phyloP scores from a whole-genome alignment of 2,888 invertebrate genomes.

The Mesochorus sp. region DNA sequence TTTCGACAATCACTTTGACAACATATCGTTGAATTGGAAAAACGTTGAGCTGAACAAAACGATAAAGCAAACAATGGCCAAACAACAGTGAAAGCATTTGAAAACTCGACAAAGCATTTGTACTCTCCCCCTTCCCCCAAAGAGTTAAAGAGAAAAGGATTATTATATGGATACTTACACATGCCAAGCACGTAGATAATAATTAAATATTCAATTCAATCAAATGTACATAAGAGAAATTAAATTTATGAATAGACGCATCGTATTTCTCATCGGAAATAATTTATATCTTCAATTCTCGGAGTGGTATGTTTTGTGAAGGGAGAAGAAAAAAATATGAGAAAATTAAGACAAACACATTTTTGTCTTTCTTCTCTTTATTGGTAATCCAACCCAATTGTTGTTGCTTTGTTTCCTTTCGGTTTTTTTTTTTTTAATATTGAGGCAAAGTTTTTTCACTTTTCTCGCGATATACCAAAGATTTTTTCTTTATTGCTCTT shows the following conservation, averaged over 20 bases:
- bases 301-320: neutral
- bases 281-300: constrained; percentile 9
- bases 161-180: constrained; percentile 66
- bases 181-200: constrained; percentile 57
- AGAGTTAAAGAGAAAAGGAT: constrained; percentile 48
- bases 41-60: constrained; percentile 88
- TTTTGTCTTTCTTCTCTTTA: constrained; percentile 21
- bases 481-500: constrained; percentile 39
- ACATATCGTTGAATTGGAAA: constrained; percentile 94
- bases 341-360: constrained; percentile 2
- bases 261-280: constrained; percentile 61
- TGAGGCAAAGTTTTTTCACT: constrained; percentile 10
- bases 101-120: neutral
- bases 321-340: neutral
- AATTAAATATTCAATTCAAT: constrained; percentile 59
- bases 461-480: constrained; percentile 31
- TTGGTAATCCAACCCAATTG: constrained; percentile 35
- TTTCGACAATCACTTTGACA: constrained; percentile 98
- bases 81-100: constrained; percentile 61
- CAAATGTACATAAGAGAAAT: constrained; percentile 68
- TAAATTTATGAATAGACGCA: constrained; percentile 67
- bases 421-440: constrained; percentile 13
- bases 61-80: constrained; percentile 82
- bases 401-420: too few species aligned
- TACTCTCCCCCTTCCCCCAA: too few species aligned